Evolutionary conservation across 2,797 vertebrate genomes (phyloP), one percentile per base, ranked within the genome.

Genomic region (Halcyon smyrnensis): DNA sequence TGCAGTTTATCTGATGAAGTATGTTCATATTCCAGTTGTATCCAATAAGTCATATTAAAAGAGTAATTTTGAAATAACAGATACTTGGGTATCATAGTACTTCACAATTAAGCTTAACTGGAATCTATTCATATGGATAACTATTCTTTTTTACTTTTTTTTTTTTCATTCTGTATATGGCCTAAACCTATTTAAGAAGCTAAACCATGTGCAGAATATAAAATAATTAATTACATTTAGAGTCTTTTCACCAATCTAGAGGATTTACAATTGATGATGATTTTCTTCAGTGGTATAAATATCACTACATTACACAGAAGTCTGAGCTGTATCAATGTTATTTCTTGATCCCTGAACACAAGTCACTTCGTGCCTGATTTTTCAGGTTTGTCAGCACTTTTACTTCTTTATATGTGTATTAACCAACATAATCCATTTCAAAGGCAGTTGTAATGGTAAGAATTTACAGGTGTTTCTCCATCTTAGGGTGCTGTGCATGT

Each of bases 401-500:
- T 16, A 10, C 21, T 41, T 37, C 45, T 41, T 28, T 37, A 0
- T 6, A 2, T 39, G 8, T 39, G 30, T 53, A 50, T 64, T 32
- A 48, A 54, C 45, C 34, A 18, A 3, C 1, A 0, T 7, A 15
- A 1, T 16, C 73, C 24, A 25, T 57, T 12, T 60, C 45, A 16
- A 23, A 69, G 41, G 30, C 46, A 53, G 34, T 11, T 15, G 10
- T 2, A 46, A 25, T 6, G 15, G 28, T 41, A 46, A 16, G 36
- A 60, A 20, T n/a, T 36, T 25, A 43, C 15, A 37, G 70, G 11
- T 48, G 39, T 17, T 85, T 36, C 36, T 30, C 7, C n/a, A 36
- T 1, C 48, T 12, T 19, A 65, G 53, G 24, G 18, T 21, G 56
- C 54, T 62, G 24, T 8, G 30, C 15, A 1, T 28, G 34, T 39